These are phyloP conservation scores for Cephalopholis sonnerati DNA, from an alignment of 2,113 vertebrate genomes.

Conservation along the genomic window DNA sequence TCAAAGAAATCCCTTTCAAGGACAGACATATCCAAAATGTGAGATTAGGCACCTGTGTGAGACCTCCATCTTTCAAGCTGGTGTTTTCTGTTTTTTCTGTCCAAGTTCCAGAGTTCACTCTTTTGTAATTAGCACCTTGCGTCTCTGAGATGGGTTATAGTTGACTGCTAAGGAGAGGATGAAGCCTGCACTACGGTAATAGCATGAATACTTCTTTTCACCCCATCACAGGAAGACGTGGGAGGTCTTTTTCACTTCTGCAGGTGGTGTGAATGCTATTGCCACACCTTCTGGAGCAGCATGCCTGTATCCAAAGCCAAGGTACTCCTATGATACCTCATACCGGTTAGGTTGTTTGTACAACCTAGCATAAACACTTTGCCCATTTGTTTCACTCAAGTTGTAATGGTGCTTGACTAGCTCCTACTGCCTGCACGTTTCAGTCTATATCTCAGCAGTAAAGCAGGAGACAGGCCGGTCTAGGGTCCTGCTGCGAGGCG, in stretches of 20 bases:
- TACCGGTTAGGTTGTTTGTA: conserved; percentile 44
- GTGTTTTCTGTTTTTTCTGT: conserved; percentile 71
- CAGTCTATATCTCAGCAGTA: conserved; percentile 67
- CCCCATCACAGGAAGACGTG: conserved; percentile 83
- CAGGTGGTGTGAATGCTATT: conserved; percentile 86
- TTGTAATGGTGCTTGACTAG: conserved; percentile 62
- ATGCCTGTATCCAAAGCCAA: conserved; percentile 44
- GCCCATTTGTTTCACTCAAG: conserved; percentile 64
- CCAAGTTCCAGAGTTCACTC: conserved; percentile 79
- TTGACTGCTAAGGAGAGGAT: conserved; percentile 84
- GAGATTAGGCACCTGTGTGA: conserved; percentile 60
- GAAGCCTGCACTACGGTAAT: conserved; percentile 82
- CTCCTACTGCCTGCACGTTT: conserved; percentile 40
- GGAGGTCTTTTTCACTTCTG: conserved; percentile 85
- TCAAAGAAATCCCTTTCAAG: conserved; percentile 8
- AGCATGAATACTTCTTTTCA: conserved; percentile 82
- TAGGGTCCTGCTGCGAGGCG: conserved; percentile 61
- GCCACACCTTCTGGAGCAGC: conserved; percentile 85
- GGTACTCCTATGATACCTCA: conserved; percentile 26
- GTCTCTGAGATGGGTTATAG: conserved; percentile 85
- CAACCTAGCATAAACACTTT: conserved; percentile 35
- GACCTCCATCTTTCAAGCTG: conserved; percentile 75
- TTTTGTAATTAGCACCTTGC: conserved; percentile 87
- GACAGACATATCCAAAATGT: conserved; percentile 17
- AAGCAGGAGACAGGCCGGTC: conserved; percentile 57